A percentile compares a stretch with the other conserved stretches of the same genome.
phyloP scores from a whole-genome alignment of 2,113 vertebrate genomes.

The Myxocyprinus asiaticus region DNA sequence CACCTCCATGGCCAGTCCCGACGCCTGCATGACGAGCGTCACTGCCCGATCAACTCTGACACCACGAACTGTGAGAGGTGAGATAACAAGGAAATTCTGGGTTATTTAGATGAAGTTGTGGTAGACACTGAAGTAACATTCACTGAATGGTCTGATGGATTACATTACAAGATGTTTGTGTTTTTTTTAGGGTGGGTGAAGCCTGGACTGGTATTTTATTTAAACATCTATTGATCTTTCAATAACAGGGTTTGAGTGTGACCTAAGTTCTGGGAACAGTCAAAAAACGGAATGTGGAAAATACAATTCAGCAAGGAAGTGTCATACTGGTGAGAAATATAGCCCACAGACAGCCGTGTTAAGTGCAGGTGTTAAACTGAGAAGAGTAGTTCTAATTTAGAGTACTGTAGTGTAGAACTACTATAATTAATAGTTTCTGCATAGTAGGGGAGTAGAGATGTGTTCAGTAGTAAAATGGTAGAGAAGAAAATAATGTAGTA shows the following conservation, averaged over 20 bases:
- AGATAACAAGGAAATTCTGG: not conserved
- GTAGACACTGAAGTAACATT: not conserved
- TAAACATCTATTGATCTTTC: not conserved
- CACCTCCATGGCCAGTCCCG: not conserved
- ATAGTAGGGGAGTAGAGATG: no score
- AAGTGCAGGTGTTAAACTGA: not conserved
- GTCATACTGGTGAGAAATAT: slow-evolving; percentile 1
- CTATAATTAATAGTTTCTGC: no score
- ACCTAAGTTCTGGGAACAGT: not conserved
- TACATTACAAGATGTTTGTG: no score
- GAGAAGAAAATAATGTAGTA: no score
- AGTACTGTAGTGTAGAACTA: no score
- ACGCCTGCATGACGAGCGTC: not conserved
- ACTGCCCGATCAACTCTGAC: slow-evolving; percentile 21
- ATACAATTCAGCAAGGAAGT: slow-evolving; percentile 18
- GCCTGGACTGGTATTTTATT: not conserved
- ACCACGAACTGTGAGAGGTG: slow-evolving; percentile 31
- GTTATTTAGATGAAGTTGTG: not conserved
- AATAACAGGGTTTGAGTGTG: no score
- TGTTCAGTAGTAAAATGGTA: no score
- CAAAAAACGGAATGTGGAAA: not conserved
- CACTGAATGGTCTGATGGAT: not conserved
- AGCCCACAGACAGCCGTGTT: not conserved
- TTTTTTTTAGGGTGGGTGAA: not conserved
- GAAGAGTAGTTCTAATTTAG: not conserved